These are phyloP conservation scores for Stenopsyche tienmushanensis DNA, from an alignment of 1,140 invertebrate genomes.

Conservation along the genomic window DNA sequence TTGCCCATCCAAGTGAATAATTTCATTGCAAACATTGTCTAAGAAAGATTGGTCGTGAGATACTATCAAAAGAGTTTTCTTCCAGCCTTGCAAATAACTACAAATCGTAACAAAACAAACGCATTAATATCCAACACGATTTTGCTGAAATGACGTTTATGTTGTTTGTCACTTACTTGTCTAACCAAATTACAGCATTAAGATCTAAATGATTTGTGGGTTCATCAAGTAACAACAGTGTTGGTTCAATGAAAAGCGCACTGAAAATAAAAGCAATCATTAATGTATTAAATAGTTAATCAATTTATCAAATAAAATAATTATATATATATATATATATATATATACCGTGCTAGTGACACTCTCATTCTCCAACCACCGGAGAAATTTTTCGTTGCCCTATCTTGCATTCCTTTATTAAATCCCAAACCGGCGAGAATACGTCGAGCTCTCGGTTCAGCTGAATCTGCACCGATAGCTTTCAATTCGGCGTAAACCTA, in stretches of 20 bases:
- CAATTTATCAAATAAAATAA: neutral
- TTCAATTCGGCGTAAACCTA: constrained; percentile 93
- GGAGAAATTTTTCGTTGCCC: constrained; percentile 94
- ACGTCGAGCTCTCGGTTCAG: constrained; percentile 89
- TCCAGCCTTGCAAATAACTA: constrained; percentile 94
- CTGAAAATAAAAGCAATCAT: constrained; percentile 48
- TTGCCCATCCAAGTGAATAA: constrained; percentile 93
- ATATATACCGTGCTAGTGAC: constrained; percentile 72
- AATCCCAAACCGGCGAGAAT: constrained; percentile 98
- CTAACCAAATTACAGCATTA: constrained; percentile 99
- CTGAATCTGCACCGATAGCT: constrained; percentile 95
- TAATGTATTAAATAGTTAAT: neutral
- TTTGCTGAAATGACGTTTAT: neutral
- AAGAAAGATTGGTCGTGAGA: constrained; percentile 99
- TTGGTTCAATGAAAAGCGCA: constrained; percentile 90
- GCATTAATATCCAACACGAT: neutral
- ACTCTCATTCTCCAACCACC: constrained; percentile 99
- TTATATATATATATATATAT: neutral
- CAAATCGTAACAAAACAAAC: constrained; percentile 18
- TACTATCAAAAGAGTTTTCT: constrained; percentile 95
- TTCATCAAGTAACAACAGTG: constrained; percentile 93
- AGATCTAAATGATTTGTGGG: constrained; percentile 94
- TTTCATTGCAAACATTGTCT: constrained; percentile 98
- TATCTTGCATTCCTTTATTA: constrained; percentile 88
- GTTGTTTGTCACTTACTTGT: constrained; percentile 72